Evolutionary conservation across 2,888 invertebrate species (phyloP).

Genomic region (Drosophila emarginata): DNA sequence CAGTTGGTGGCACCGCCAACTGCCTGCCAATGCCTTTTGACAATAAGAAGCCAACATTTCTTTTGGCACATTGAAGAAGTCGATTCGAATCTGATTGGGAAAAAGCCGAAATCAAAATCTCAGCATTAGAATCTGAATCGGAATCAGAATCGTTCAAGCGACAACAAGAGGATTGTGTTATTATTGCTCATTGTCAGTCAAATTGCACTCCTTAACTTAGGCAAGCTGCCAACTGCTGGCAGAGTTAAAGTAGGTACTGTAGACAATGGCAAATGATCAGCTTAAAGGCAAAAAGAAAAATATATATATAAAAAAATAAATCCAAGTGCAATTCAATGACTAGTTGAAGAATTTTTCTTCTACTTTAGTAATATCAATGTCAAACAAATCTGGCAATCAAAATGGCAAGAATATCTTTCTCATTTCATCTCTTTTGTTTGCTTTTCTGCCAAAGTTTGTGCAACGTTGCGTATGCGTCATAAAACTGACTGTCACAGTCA

Average conservation of each 20-base stretch:
- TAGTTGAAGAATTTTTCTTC: background rate
- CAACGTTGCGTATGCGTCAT: slow-evolving; percentile 63
- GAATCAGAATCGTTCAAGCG: slow-evolving; percentile 38
- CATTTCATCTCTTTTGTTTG: slow-evolving; percentile 28
- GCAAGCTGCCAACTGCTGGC: slow-evolving; percentile 5
- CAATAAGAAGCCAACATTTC: slow-evolving; percentile 6
- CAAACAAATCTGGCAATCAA: slow-evolving; percentile 28
- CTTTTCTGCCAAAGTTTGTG: slow-evolving; percentile 33
- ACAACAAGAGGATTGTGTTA: slow-evolving; percentile 37
- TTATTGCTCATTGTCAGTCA: slow-evolving; percentile 10
- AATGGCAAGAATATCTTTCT: slow-evolving; percentile 21
- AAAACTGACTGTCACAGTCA: slow-evolving; percentile 31
- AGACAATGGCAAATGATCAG: background rate
- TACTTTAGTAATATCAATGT: slow-evolving; percentile 22
- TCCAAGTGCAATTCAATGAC: slow-evolving; percentile 18
- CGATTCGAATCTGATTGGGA: slow-evolving; percentile 43
- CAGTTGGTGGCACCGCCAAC: no score
- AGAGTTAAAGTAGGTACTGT: slow-evolving; percentile 16
- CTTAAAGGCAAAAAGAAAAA: background rate
- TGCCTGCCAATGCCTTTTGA: slow-evolving; percentile 8
- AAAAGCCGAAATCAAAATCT: slow-evolving; percentile 16
- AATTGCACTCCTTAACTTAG: slow-evolving; percentile 1
- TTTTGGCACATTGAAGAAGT: background rate
- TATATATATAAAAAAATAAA: background rate
- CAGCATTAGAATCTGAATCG: background rate